phyloP scores from a whole-genome alignment of 1,140 invertebrate species.

The Choristoneura fumiferana region DNA sequence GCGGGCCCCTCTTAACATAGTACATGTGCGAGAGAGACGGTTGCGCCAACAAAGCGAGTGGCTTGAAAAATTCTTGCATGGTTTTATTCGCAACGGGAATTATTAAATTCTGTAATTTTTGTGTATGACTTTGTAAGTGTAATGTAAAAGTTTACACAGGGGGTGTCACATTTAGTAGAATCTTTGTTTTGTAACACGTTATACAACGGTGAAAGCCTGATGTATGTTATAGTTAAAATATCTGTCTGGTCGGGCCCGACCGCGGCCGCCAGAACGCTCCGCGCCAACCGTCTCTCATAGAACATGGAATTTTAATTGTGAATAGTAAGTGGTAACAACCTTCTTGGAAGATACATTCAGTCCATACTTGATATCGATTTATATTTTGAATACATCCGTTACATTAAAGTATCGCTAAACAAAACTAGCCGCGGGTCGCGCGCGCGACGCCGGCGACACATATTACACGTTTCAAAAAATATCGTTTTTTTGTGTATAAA shows the following conservation, averaged over 20 bases:
- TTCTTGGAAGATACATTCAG: constrained; percentile 15
- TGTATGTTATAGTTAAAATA: too few relatives aligned
- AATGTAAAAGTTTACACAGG: too few relatives aligned
- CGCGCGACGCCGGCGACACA: constrained; percentile 24
- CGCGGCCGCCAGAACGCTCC: too few relatives aligned
- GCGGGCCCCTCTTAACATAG: background rate
- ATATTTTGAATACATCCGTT: constrained; percentile 19
- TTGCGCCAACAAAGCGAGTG: background rate
- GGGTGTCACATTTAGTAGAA: too few relatives aligned
- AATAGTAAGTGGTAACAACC: background rate
- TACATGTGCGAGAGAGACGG: background rate
- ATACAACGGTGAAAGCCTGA: too few relatives aligned
- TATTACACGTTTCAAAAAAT: constrained; percentile 72
- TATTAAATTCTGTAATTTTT: too few relatives aligned
- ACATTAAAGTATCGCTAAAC: constrained; percentile 45
- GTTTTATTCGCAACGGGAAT: too few relatives aligned
- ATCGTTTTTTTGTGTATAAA: constrained; percentile 63
- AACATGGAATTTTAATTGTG: background rate
- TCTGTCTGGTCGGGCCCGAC: too few relatives aligned
- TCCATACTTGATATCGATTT: constrained; percentile 11
- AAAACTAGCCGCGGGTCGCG: constrained; percentile 26
- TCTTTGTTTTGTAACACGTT: too few relatives aligned
- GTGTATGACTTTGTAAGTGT: too few relatives aligned
- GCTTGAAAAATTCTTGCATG: too few relatives aligned
- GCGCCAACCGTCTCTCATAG: background rate